Evolutionary conservation across 2,888 invertebrate genomes (phyloP).

Genomic region (Frankliniella intonsa): DNA sequence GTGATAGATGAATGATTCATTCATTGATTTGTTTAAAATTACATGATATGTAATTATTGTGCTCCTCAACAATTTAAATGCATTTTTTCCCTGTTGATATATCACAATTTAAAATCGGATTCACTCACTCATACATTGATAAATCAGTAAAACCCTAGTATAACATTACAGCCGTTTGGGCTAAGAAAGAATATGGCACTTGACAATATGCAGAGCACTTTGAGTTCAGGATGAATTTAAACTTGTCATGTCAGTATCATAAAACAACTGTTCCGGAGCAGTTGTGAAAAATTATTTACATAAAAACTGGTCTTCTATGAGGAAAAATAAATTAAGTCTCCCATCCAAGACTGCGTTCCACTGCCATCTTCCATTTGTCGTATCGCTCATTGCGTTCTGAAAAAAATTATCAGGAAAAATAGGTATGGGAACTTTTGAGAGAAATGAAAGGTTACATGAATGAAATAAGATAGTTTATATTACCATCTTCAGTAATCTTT

Average conservation of each 20-base stretch:
- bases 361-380: constrained; percentile 85
- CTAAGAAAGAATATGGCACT: too few relatives aligned
- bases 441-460: not conserved
- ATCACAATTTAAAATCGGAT: not conserved
- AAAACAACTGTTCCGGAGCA: not conserved
- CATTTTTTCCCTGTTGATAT: not conserved
- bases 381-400: constrained; percentile 75
- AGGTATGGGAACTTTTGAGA: constrained; percentile 5
- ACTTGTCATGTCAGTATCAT: not conserved
- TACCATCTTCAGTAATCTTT: constrained; percentile 61
- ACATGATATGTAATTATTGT: not conserved
- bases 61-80: not conserved
- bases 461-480: not conserved
- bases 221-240: too few relatives aligned
- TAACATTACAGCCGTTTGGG: not conserved
- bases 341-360: constrained; percentile 84
- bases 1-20: not conserved
- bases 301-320: too few relatives aligned
- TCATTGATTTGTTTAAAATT: not conserved
- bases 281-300: not conserved
- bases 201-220: too few relatives aligned
- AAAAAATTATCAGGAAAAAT: constrained; percentile 36
- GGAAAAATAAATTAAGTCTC: constrained; percentile 42
- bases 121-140: not conserved
- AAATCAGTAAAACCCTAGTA: not conserved